Conservation (phyloP, 1,140 invertebrate species). For the Tetraneura akinire region DNA sequence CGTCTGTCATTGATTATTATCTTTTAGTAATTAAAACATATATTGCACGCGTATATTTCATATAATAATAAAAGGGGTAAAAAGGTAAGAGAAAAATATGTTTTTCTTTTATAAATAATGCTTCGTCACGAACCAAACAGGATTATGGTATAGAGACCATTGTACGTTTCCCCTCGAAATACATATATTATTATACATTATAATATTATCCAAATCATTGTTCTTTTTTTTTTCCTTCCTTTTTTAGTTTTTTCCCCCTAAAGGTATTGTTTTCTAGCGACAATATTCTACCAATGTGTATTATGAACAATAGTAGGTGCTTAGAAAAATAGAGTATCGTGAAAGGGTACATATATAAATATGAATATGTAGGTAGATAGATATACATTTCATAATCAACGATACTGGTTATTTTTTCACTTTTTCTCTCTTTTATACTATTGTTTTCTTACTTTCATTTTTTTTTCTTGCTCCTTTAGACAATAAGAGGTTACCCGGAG, state of each 20-base stretch:
- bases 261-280: conserved; percentile 31
- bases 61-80: no score
- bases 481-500: conserved; percentile 41
- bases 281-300: neutral
- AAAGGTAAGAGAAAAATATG: no score
- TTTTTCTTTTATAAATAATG: neutral
- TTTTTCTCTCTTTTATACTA: neutral
- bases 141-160: neutral
- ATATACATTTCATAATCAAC: neutral
- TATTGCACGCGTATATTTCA: no score
- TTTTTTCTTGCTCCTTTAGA: neutral
- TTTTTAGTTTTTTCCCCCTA: neutral
- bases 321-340: neutral
- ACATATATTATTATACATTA: neutral
- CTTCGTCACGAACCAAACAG: neutral
- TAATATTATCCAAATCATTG: conserved; percentile 10
- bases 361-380: no score
- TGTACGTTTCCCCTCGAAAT: neutral
- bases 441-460: conserved; percentile 16
- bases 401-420: neutral
- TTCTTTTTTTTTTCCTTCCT: no score
- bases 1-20: no score
- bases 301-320: conserved; percentile 6
- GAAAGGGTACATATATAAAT: neutral
- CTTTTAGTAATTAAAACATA: no score